phyloP scores from a whole-genome alignment of 2,113 vertebrate genomes.

The Tangachromis dhanisi region DNA sequence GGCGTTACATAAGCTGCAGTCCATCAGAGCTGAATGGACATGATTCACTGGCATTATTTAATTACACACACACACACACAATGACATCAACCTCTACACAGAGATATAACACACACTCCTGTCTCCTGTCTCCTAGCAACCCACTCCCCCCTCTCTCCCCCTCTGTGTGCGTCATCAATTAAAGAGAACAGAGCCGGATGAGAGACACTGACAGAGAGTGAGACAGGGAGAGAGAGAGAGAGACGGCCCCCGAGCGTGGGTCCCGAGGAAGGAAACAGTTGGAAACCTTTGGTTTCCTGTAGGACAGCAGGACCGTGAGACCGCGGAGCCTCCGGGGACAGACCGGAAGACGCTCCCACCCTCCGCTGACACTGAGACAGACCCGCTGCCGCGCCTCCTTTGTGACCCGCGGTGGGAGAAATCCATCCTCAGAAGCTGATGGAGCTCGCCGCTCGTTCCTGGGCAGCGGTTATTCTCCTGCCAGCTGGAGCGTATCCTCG shows the following conservation, averaged over 20 bases:
- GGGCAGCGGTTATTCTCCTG: background rate
- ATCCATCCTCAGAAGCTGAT: background rate
- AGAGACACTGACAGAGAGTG: background rate
- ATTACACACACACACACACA: background rate
- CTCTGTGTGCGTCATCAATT: conserved; percentile 44
- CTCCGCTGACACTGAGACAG: background rate
- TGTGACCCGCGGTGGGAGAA: background rate
- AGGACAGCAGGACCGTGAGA: conserved; percentile 9
- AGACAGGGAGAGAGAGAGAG: background rate
- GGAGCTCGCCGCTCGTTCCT: background rate
- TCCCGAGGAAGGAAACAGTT: conserved; percentile 27
- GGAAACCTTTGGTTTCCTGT: conserved; percentile 36
- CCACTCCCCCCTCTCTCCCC: conserved; percentile 1
- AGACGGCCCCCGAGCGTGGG: background rate
- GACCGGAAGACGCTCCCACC: background rate
- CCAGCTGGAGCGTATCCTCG: background rate
- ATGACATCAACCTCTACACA: conserved; percentile 20
- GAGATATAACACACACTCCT: conserved; percentile 19
- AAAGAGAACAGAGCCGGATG: conserved; percentile 7
- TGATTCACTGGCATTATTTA: no score
- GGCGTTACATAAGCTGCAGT: conserved; percentile 38
- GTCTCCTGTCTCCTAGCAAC: conserved; percentile 28
- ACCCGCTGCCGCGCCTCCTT: background rate
- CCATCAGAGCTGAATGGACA: conserved; percentile 22
- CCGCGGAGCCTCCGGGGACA: background rate